phyloP scores from a whole-genome alignment of 2,888 invertebrate species.

The Leptinotarsa peninsularis region DNA sequence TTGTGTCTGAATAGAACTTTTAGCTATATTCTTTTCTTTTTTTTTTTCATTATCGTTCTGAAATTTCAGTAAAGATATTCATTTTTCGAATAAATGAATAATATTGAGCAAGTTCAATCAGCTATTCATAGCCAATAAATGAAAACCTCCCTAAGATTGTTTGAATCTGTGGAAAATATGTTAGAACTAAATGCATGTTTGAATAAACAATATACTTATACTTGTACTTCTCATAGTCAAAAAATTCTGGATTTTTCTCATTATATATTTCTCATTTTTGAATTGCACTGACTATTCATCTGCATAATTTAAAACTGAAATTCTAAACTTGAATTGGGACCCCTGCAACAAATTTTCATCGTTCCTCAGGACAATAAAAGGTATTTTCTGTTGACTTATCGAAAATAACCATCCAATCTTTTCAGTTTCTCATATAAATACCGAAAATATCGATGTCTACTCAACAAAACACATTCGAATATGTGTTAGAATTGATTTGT shows the following conservation, averaged over 20 bases:
- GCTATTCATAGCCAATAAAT: no score
- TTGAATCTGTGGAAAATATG: no score
- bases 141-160: no score
- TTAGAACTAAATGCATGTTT: no score
- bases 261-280: not conserved
- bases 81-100: not conserved
- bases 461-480: not conserved
- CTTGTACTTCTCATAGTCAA: no score
- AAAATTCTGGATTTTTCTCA: not conserved
- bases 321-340: not conserved
- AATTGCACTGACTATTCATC: no score
- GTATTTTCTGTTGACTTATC: not conserved
- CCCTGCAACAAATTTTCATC: not conserved
- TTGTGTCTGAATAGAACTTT: not conserved
- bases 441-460: not conserved
- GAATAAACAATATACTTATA: no score
- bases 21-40: not conserved
- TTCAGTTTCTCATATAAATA: not conserved
- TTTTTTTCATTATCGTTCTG: not conserved
- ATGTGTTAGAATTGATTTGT: constrained; percentile 20
- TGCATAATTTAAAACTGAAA: not conserved
- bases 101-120: not conserved
- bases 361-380: not conserved
- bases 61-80: not conserved
- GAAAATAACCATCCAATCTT: not conserved